Percentiles rank a stretch among this genome's conserved stretches.
Evolutionary conservation across 2,888 invertebrate species (phyloP).

Genomic region (Nezara viridula): DNA sequence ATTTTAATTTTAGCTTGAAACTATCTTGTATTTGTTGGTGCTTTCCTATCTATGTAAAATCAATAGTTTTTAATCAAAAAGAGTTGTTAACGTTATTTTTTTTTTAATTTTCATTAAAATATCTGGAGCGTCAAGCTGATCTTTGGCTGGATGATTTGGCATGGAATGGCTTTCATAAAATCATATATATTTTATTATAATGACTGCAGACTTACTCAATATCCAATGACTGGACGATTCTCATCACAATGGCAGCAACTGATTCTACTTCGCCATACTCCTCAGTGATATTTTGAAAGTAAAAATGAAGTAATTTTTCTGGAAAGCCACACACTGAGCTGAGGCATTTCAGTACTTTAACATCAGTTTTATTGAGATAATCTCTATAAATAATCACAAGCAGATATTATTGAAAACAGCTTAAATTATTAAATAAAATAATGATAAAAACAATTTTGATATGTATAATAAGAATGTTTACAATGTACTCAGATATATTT

Average conservation of each 20-base stretch:
- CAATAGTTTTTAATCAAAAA: too few species aligned
- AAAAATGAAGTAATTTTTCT: constrained; percentile 34
- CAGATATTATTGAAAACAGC: neutral
- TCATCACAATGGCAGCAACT: constrained; percentile 22
- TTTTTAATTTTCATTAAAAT: too few species aligned
- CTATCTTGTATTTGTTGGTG: too few species aligned
- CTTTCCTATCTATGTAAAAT: too few species aligned
- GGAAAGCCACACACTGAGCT: neutral
- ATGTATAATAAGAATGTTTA: neutral
- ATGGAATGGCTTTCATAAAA: too few species aligned
- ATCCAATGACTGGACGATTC: constrained; percentile 9
- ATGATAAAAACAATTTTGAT: neutral
- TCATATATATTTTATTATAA: neutral
- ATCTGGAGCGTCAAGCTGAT: too few species aligned
- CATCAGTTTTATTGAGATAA: neutral
- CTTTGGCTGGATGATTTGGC: too few species aligned
- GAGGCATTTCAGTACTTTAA: neutral
- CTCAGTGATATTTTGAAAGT: neutral
- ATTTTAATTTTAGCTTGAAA: too few species aligned
- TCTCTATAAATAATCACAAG: constrained; percentile 34
- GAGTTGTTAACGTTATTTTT: too few species aligned
- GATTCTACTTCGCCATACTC: constrained; percentile 6
- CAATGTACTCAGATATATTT: too few species aligned
- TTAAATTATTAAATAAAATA: neutral
- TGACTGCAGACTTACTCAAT: neutral